Evolutionary conservation across 2,797 vertebrate genomes (phyloP).

Genomic region (Acanthornis magna): DNA sequence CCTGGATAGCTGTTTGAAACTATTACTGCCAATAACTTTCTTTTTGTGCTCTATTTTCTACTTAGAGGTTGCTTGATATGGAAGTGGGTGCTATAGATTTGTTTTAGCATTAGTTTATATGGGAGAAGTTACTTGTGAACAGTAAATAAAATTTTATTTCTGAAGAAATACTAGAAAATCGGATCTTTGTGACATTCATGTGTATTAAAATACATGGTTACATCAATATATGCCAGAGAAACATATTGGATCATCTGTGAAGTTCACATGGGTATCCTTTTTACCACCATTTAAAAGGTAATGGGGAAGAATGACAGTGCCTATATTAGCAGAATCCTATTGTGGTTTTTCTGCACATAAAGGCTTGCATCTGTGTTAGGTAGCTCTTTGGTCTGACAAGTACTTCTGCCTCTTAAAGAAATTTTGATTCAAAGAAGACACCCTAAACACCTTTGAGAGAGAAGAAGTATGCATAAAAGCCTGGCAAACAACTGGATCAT

Average conservation of each 20-base stretch:
- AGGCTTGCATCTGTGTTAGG: neutral
- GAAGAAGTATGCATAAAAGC: neutral
- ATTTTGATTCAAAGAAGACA: neutral
- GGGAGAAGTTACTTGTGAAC: neutral
- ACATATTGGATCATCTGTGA: neutral
- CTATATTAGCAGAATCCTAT: neutral
- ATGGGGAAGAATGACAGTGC: neutral
- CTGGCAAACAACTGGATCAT: neutral
- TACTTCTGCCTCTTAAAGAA: neutral
- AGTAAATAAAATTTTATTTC: neutral
- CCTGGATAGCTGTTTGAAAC: neutral
- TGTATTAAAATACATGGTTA: neutral
- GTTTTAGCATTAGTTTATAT: neutral
- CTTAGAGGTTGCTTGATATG: neutral
- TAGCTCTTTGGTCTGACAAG: neutral
- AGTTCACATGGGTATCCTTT: neutral
- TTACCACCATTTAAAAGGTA: neutral
- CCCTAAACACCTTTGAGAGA: neutral
- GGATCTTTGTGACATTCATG: neutral
- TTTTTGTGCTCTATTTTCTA: neutral
- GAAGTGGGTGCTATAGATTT: neutral
- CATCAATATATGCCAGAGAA: neutral
- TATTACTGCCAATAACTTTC: conserved; percentile 7
- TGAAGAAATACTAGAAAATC: neutral
- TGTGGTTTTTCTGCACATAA: neutral